These are phyloP conservation scores for Cacoxenus indagator DNA, from an alignment of 2,888 invertebrate genomes.

Conservation along the genomic window DNA sequence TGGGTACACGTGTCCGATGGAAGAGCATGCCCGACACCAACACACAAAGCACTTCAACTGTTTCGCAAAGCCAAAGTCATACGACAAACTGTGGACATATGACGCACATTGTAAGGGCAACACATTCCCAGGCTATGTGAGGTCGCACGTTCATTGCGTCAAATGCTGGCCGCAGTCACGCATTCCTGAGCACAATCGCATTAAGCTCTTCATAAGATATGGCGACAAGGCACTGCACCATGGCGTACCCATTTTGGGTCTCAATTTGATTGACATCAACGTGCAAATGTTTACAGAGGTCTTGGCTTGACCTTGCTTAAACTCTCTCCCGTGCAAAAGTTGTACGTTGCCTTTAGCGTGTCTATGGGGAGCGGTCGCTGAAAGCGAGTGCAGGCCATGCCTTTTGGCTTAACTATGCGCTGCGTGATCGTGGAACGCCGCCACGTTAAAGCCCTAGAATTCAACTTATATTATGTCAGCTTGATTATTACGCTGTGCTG, in stretches of 20 bases:
- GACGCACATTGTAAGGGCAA: slow-evolving; percentile 37
- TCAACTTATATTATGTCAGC: slow-evolving; percentile 70
- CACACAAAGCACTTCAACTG: slow-evolving; percentile 31
- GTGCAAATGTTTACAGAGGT: slow-evolving; percentile 81
- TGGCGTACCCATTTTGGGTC: slow-evolving; percentile 80
- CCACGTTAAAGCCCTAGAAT: slow-evolving; percentile 71
- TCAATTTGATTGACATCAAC: slow-evolving; percentile 85
- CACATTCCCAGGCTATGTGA: too few relatives aligned
- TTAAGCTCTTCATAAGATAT: slow-evolving; percentile 70
- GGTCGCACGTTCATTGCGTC: slow-evolving; percentile 63
- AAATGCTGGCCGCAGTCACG: slow-evolving; percentile 77
- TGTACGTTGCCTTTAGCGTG: slow-evolving; percentile 66
- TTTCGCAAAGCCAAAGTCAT: slow-evolving; percentile 40
- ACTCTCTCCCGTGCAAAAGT: too few relatives aligned
- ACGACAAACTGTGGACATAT: slow-evolving; percentile 53
- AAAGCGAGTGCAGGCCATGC: slow-evolving; percentile 71
- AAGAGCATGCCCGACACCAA: slow-evolving; percentile 21
- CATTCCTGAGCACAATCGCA: slow-evolving; percentile 79
- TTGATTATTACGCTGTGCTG: slow-evolving; percentile 71
- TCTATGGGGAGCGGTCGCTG: slow-evolving; percentile 73
- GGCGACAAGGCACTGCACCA: slow-evolving; percentile 81
- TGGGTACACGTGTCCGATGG: slow-evolving; percentile 55
- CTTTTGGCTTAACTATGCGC: slow-evolving; percentile 75
- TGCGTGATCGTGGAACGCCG: slow-evolving; percentile 72
- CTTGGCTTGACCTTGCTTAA: slow-evolving; percentile 51